These are phyloP conservation scores for Daphoenositta chrysoptera DNA, from an alignment of 2,113 vertebrate genomes.

Conservation along the genomic window DNA sequence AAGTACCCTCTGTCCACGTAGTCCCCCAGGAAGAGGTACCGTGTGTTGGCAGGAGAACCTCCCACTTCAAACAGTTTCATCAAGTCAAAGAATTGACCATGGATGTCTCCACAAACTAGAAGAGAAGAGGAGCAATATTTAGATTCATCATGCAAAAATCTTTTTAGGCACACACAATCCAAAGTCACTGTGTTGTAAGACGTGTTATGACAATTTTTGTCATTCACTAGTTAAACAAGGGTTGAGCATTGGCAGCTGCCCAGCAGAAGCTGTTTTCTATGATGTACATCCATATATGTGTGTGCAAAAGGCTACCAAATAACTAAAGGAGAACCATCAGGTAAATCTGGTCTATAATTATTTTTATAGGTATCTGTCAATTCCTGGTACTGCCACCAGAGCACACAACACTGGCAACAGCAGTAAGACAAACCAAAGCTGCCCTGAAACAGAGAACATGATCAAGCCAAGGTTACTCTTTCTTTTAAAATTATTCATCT, in stretches of 20 bases:
- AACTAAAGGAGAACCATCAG: neutral
- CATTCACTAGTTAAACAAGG: neutral
- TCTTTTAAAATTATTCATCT: neutral
- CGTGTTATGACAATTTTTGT: neutral
- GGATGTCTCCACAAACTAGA: constrained; percentile 97
- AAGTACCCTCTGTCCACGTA: constrained; percentile 99
- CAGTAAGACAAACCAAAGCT: neutral
- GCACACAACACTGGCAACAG: neutral
- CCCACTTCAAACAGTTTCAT: constrained; percentile 99
- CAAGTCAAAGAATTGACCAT: constrained; percentile 98
- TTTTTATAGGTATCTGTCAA: neutral
- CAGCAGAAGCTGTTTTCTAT: neutral
- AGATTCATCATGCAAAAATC: neutral
- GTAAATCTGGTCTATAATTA: neutral
- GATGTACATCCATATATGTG: neutral
- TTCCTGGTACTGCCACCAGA: neutral
- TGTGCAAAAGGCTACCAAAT: neutral
- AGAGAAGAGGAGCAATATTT: constrained; percentile 30
- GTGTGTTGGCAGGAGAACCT: constrained; percentile 94
- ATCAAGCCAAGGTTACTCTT: neutral
- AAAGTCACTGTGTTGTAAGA: neutral
- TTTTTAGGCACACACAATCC: neutral
- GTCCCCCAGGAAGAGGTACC: constrained; percentile 98
- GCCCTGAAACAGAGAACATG: neutral
- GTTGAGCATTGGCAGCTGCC: neutral